Base-by-base conservation (phyloP, 2,113 vertebrate species). In the Lagopus muta region DNA sequence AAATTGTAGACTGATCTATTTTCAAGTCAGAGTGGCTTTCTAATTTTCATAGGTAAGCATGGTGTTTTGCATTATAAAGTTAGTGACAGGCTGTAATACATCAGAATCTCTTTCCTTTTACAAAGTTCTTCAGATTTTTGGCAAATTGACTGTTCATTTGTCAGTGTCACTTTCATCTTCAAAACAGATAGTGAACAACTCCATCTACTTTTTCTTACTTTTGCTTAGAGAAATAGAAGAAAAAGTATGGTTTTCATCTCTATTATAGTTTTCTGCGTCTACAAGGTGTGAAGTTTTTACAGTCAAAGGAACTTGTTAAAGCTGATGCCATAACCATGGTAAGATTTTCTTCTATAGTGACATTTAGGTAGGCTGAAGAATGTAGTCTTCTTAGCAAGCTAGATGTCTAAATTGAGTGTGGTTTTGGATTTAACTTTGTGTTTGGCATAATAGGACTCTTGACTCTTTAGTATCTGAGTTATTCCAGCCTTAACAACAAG, bases 41-140 rank as follows among this genome's bases (percentile, higher is more conserved):
- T 87, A 42, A 66, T 92, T 91, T 58, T 86, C 42, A 28, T 62
- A 32, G 36, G 69, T 79, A 82, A 84, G 34, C 74, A 66, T 21
- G 47, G 40, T 64, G 58, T 64, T 94, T 91, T 85, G 60, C 38
- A 55, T 80, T 94, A 27, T 15, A n/a, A 87, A 85, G 67, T 73
- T 36, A 77, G 71, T 91, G 67, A 30, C 64, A 80, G 85, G 34
- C 85, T 90, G 67, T 80, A 67, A 74, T 67, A 36, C 0, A 0
- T 58, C 40, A 47, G 20, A 42, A n/a, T 84, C 82, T 95, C 71
- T 67, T 85, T 80, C 52, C 42, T 80, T 57, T 83, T 64, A 30
- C 57, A n/a, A 80, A 89, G 60, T 93, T 92, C 93, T 89, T 93
- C 22, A 87, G 27, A 91, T 92, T 92, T 91, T 96, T 94, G 92